Percentiles rank a stretch among this genome's conserved stretches.
Evolutionary conservation across 2,797 vertebrate species (phyloP).

Genomic region (Gallinago nigripennis): DNA sequence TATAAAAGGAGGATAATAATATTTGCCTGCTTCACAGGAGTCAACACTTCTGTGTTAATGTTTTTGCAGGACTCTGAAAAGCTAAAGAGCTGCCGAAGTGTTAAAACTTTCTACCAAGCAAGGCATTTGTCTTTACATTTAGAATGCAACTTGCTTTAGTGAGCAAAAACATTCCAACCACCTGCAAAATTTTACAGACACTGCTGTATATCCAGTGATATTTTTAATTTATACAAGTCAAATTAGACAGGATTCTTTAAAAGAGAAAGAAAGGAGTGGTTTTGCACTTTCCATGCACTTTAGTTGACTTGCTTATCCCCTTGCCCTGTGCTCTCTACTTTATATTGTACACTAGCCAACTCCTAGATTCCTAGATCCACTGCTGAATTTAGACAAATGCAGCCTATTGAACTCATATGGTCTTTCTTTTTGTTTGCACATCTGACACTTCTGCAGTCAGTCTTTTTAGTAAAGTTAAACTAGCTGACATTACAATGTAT

Average conservation of each 20-base stretch:
- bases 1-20: slow-evolving; percentile 40
- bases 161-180: slow-evolving; percentile 3
- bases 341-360: neutral
- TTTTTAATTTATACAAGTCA: neutral
- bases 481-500: neutral
- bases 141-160: neutral
- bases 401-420: neutral
- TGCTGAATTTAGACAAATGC: neutral
- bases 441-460: neutral
- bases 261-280: neutral
- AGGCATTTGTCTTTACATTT: neutral
- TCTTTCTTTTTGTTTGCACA: neutral
- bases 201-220: neutral
- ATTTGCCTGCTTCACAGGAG: slow-evolving; percentile 33
- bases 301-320: neutral
- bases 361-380: neutral
- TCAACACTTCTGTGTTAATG: neutral
- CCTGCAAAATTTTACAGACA: neutral
- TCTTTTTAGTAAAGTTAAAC: neutral
- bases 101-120: neutral
- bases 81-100: neutral
- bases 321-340: neutral
- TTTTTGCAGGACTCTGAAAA: slow-evolving; percentile 20
- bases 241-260: neutral
- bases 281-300: neutral